Percentiles rank a stretch among this genome's conserved stretches.
Evolutionary conservation across 2,888 invertebrate species (phyloP).

Genomic region (Cynaeus angustus): DNA sequence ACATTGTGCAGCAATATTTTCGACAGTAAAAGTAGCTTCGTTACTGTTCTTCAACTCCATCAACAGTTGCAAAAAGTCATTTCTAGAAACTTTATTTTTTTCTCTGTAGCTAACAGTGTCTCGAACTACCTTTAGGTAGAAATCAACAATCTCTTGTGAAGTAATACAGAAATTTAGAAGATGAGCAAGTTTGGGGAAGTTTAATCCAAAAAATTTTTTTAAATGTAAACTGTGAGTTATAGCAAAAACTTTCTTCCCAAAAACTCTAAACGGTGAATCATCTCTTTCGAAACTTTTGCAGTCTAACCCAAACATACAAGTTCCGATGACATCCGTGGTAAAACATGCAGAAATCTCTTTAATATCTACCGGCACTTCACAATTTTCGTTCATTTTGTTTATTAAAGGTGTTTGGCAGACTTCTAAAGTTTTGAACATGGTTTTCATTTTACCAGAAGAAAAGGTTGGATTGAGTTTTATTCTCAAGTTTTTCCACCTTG

Average conservation of each 20-base stretch:
- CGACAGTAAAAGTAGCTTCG: neutral
- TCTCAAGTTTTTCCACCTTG: constrained; percentile 23
- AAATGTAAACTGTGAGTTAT: too few species aligned
- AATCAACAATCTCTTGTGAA: neutral
- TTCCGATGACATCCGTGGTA: constrained; percentile 76
- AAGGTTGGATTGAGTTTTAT: constrained; percentile 16
- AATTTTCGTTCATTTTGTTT: constrained; percentile 71
- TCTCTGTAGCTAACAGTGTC: neutral
- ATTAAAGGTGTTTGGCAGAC: constrained; percentile 73
- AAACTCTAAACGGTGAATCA: constrained; percentile 70
- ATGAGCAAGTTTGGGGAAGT: neutral
- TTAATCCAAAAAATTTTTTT: neutral
- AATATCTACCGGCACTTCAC: neutral
- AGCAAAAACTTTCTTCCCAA: constrained; percentile 56
- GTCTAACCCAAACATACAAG: constrained; percentile 76
- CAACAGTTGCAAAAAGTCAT: neutral
- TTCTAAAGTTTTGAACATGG: constrained; percentile 20
- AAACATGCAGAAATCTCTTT: constrained; percentile 72
- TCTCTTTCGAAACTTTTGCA: constrained; percentile 74
- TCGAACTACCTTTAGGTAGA: neutral
- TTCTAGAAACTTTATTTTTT: neutral
- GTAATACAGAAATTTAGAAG: neutral
- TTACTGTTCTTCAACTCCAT: neutral
- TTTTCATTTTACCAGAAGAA: constrained; percentile 11
- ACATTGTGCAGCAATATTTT: neutral